These are phyloP conservation scores for Zeugodacus cucurbitae DNA, from an alignment of 1,140 invertebrate genomes.

Conservation along the genomic window DNA sequence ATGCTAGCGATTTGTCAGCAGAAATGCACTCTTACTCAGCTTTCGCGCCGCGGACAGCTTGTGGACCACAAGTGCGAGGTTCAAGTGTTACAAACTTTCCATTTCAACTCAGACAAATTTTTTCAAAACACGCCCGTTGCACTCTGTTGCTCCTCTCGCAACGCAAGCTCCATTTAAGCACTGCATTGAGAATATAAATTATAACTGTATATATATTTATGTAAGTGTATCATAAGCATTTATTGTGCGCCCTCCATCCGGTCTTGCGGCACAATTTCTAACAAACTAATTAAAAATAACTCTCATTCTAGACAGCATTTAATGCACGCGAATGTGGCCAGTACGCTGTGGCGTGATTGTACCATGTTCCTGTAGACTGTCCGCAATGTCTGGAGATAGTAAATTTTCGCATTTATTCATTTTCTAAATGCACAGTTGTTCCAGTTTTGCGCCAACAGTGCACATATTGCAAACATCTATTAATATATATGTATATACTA, in stretches of 20 bases:
- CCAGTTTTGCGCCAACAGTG: not conserved
- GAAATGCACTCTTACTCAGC: not conserved
- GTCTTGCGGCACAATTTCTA: not conserved
- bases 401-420: not conserved
- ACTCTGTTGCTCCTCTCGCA: not conserved
- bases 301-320: not conserved
- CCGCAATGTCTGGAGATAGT: not conserved
- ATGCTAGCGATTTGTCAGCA: not conserved
- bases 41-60: not conserved
- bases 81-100: not conserved
- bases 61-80: not conserved
- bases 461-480: not conserved
- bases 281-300: slow-evolving; percentile 14
- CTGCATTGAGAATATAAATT: not conserved
- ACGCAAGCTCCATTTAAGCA: not conserved
- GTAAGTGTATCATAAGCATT: not conserved
- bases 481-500: not conserved
- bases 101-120: not conserved
- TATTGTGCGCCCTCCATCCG: not conserved
- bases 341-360: not conserved
- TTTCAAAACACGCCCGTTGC: not conserved
- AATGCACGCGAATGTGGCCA: not conserved
- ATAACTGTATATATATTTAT: not conserved
- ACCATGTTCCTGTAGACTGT: not conserved
- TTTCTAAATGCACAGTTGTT: not conserved